phyloP scores from a whole-genome alignment of 2,113 vertebrate genomes.

The Cygnus buccinator region DNA sequence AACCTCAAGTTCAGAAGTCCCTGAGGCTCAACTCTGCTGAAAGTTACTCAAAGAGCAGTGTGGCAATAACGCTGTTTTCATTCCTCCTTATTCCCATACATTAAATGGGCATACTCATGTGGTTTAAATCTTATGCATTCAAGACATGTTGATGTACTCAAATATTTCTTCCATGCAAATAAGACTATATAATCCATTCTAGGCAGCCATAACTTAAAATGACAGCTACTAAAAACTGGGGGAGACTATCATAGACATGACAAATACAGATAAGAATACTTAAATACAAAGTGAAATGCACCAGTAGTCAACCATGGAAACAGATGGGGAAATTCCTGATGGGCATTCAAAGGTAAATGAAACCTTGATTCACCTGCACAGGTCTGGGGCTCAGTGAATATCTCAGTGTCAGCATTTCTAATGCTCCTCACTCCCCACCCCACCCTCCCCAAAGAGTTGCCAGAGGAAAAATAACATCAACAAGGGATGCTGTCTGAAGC shows the following conservation, averaged over 20 bases:
- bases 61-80: background rate
- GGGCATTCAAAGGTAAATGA: background rate
- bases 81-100: background rate
- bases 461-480: background rate
- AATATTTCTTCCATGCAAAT: constrained; percentile 24
- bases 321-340: background rate
- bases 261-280: background rate
- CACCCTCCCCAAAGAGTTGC: background rate
- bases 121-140: background rate
- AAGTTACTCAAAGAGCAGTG: accelerated
- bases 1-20: background rate
- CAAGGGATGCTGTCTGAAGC: background rate
- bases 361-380: background rate
- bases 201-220: constrained; percentile 12
- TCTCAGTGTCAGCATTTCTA: background rate
- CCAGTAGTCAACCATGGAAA: background rate
- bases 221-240: constrained; percentile 26
- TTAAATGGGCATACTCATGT: background rate
- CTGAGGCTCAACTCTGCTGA: accelerated
- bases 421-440: too few relatives aligned
- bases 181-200: constrained; percentile 8
- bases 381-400: background rate
- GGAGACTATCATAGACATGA: background rate
- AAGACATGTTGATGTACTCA: background rate
- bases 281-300: background rate